These are phyloP conservation scores for Paratrypauchen microcephalus DNA, from an alignment of 2,797 vertebrate genomes.

Conservation along the genomic window DNA sequence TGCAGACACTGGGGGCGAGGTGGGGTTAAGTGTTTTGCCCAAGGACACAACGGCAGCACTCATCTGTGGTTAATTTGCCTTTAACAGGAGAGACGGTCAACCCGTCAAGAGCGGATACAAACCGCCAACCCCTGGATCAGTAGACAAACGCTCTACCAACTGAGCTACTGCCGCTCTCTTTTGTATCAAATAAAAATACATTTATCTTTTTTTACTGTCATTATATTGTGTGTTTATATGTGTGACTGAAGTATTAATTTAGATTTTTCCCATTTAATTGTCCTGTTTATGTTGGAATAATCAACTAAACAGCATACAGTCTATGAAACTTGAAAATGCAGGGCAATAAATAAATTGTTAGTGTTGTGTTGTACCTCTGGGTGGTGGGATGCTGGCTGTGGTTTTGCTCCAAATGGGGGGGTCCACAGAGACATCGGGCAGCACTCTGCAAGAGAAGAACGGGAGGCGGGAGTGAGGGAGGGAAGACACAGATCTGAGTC, in stretches of 20 bases:
- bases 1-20: too few relatives aligned
- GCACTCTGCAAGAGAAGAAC: conserved; percentile 74
- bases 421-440: conserved; percentile 57
- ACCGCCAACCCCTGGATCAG: too few relatives aligned
- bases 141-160: too few relatives aligned
- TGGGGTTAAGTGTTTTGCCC: too few relatives aligned
- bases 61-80: too few relatives aligned
- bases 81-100: too few relatives aligned
- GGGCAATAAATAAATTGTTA: not conserved
- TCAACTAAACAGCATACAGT: not conserved
- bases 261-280: not conserved
- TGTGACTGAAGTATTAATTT: not conserved
- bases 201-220: not conserved
- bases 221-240: not conserved
- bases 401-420: conserved; percentile 50
- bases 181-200: not conserved
- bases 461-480: conserved; percentile 71
- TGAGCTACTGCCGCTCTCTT: too few relatives aligned
- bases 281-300: not conserved
- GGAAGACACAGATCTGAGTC: conserved; percentile 67
- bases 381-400: conserved; percentile 39
- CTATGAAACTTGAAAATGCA: not conserved
- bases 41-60: too few relatives aligned
- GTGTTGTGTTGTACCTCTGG: conserved; percentile 43
- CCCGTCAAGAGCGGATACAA: too few relatives aligned